Conservation (phyloP, 2,888 invertebrate genomes). For the Temnothorax unifasciatus region DNA sequence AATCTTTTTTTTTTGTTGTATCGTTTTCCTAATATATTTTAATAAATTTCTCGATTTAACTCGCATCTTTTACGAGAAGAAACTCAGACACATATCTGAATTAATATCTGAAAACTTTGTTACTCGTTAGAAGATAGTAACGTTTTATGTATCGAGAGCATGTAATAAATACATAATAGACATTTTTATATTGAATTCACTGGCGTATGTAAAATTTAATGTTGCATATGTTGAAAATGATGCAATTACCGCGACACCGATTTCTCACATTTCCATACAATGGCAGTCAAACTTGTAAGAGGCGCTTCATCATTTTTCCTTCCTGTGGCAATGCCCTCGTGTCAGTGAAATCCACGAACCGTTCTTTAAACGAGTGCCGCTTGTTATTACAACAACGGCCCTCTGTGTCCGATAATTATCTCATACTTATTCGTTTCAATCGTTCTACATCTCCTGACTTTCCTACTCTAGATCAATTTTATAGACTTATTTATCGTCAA, state of each 20-base stretch:
- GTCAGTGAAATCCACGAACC: constrained; percentile 11
- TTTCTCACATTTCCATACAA: constrained; percentile 60
- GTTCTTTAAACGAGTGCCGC: neutral
- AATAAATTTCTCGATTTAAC: neutral
- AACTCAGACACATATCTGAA: neutral
- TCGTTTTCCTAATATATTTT: neutral
- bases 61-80: neutral
- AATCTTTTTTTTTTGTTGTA: neutral
- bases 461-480: neutral
- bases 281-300: constrained; percentile 29
- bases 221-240: constrained; percentile 22
- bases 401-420: neutral
- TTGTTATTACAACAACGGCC: neutral
- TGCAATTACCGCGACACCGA: constrained; percentile 37
- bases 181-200: neutral
- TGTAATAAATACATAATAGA: neutral
- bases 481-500: neutral
- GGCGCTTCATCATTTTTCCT: constrained; percentile 40
- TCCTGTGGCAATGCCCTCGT: constrained; percentile 30
- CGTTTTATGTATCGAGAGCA: neutral
- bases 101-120: neutral
- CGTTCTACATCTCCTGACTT: neutral
- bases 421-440: neutral
- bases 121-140: neutral
- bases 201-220: neutral